Evolutionary conservation across 2,888 invertebrate species (phyloP).

Genomic region (Drosophila merina): DNA sequence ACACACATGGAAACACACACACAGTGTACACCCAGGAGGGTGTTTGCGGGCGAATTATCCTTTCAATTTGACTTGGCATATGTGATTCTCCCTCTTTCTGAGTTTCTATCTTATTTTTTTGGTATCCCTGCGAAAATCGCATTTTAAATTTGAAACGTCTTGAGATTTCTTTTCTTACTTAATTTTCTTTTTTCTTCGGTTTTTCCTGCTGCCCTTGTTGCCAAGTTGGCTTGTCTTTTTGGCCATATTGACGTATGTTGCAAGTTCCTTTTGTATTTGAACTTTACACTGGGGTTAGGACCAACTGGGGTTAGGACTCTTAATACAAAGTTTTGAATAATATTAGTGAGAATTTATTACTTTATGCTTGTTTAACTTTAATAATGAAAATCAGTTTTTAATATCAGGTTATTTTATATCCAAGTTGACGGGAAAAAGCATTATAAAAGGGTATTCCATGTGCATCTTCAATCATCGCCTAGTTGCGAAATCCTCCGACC

Average conservation of each 20-base stretch:
- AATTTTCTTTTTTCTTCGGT: conserved; percentile 47
- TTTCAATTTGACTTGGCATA: conserved; percentile 84
- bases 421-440: background rate
- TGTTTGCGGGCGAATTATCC: conserved; percentile 84
- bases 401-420: background rate
- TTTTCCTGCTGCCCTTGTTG: conserved; percentile 42
- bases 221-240: conserved; percentile 43
- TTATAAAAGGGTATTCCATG: background rate
- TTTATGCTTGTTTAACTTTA: too few species aligned
- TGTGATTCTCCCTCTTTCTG: conserved; percentile 60
- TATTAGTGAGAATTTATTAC: too few species aligned
- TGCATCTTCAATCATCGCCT: background rate
- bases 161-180: conserved; percentile 72
- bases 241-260: conserved; percentile 73
- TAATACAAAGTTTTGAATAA: background rate
- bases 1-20: conserved; percentile 18
- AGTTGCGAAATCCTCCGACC: conserved; percentile 38
- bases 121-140: conserved; percentile 61
- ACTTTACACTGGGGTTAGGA: conserved; percentile 5
- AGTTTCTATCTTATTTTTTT: background rate
- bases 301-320: background rate
- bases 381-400: background rate
- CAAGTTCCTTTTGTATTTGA: conserved; percentile 62
- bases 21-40: conserved; percentile 76
- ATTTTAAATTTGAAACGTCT: conserved; percentile 81